A percentile compares a stretch with the other conserved stretches of the same genome.
Evolutionary conservation across 2,113 vertebrate species (phyloP).

Genomic region (Motacilla tschutschensis): DNA sequence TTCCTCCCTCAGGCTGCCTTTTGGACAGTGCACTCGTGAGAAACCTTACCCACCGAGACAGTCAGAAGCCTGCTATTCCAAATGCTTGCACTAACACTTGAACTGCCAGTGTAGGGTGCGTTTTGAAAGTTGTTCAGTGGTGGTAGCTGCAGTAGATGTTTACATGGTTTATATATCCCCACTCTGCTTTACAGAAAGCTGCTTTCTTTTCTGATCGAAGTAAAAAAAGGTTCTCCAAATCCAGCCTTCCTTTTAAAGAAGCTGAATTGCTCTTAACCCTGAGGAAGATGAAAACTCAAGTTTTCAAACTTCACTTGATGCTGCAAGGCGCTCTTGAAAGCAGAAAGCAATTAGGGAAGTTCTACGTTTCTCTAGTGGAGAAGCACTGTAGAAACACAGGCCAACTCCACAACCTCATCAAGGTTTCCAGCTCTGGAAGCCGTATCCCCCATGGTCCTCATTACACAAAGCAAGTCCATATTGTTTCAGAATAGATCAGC

Average conservation of each 20-base stretch:
- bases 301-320: background rate
- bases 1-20: background rate
- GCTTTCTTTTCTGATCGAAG: background rate
- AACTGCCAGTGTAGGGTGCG: background rate
- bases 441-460: background rate
- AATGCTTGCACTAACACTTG: no score
- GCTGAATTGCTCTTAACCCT: background rate
- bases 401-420: background rate
- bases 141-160: background rate
- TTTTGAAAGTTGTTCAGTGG: background rate
- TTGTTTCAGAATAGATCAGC: fast-evolving
- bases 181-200: background rate
- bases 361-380: background rate
- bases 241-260: background rate
- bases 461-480: fast-evolving
- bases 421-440: background rate
- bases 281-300: fast-evolving
- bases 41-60: background rate
- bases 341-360: background rate
- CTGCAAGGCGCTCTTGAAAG: background rate
- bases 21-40: background rate
- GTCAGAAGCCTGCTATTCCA: background rate
- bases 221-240: background rate
- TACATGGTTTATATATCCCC: background rate
- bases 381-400: background rate